Evolutionary conservation across 2,888 invertebrate genomes (phyloP).

Genomic region (Micropterix aruncella): DNA sequence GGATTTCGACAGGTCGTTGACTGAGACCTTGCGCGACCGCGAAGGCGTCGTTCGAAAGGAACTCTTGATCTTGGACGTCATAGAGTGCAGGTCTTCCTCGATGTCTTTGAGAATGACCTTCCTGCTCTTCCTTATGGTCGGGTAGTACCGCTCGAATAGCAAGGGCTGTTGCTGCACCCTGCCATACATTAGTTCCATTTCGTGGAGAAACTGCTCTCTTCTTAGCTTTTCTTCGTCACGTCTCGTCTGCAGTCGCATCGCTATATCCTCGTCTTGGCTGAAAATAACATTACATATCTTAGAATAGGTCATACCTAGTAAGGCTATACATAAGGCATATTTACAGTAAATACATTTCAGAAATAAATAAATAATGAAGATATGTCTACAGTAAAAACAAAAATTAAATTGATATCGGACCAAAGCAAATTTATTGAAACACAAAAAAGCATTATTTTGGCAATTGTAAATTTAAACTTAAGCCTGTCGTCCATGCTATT

Average conservation of each 20-base stretch:
- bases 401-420: too few species aligned
- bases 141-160: slow-evolving; percentile 54
- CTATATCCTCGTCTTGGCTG: slow-evolving; percentile 51
- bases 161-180: slow-evolving; percentile 56
- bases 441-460: too few species aligned
- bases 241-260: slow-evolving; percentile 48
- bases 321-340: neutral
- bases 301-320: too few species aligned
- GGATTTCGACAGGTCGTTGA: neutral
- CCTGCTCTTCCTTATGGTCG: slow-evolving; percentile 23
- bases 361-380: neutral
- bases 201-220: slow-evolving; percentile 49
- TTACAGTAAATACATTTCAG: neutral
- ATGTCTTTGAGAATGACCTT: slow-evolving; percentile 9
- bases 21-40: neutral
- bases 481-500: too few species aligned
- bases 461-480: too few species aligned
- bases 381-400: too few species aligned
- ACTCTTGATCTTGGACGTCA: neutral
- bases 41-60: neutral
- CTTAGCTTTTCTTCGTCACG: slow-evolving; percentile 54
- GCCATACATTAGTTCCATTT: slow-evolving; percentile 60
- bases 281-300: too few species aligned
- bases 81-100: neutral
- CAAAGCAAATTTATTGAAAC: too few species aligned